Evolutionary conservation across 2,113 vertebrate species (phyloP).

Genomic region (Regulus satrapa): DNA sequence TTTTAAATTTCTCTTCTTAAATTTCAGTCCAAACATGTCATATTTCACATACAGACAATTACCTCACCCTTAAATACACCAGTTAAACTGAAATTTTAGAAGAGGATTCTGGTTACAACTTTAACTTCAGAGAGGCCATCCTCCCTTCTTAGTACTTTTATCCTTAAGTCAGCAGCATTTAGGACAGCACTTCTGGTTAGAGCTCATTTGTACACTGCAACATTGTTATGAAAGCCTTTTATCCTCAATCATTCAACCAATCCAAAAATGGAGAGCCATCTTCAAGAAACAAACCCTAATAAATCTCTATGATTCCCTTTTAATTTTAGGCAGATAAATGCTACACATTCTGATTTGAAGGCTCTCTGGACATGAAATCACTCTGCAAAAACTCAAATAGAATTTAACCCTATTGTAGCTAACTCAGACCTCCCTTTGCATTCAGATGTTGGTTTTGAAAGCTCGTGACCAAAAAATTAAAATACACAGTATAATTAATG

Average conservation of each 20-base stretch:
- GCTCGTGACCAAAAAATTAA: background rate
- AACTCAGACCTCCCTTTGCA: background rate
- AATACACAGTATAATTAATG: background rate
- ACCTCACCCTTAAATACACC: background rate
- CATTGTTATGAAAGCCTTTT: conserved; percentile 41
- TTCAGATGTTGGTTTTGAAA: background rate
- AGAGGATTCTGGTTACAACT: background rate
- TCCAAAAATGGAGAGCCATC: conserved; percentile 12
- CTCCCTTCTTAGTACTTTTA: background rate
- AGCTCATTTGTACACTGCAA: conserved; percentile 40
- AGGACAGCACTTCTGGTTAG: conserved; percentile 42
- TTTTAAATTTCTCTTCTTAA: background rate
- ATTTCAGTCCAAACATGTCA: background rate
- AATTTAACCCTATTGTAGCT: conserved; percentile 29
- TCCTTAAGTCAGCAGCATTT: conserved; percentile 52
- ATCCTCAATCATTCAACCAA: conserved; percentile 38
- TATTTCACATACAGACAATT: background rate
- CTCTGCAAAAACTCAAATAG: background rate
- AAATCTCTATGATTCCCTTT: conserved; percentile 62
- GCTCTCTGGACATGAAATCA: conserved; percentile 24
- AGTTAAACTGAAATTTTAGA: background rate
- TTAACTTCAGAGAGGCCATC: background rate
- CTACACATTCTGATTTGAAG: conserved; percentile 21
- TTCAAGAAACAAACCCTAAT: conserved; percentile 60
- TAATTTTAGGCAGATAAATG: conserved; percentile 62